phyloP scores from a whole-genome alignment of 2,888 invertebrate genomes.

The Adelphocoris suturalis region DNA sequence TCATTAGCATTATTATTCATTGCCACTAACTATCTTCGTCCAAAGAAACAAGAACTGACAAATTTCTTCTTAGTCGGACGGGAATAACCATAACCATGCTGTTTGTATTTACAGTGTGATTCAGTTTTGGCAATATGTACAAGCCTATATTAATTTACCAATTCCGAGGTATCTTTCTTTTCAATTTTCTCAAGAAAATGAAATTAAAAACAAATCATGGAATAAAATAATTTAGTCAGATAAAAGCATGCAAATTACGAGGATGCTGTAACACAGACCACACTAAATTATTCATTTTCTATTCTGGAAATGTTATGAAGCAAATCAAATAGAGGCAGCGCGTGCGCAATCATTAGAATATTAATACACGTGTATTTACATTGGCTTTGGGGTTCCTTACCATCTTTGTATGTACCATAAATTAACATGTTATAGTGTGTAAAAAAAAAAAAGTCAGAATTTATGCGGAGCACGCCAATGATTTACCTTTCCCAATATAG shows the following conservation, averaged over 20 bases:
- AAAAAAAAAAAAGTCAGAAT: neutral
- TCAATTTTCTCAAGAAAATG: neutral
- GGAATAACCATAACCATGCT: constrained; percentile 59
- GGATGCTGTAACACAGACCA: constrained; percentile 75
- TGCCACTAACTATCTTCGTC: neutral
- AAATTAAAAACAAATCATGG: constrained; percentile 16
- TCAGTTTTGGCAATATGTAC: constrained; percentile 59
- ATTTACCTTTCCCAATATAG: constrained; percentile 75
- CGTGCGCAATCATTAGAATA: constrained; percentile 71
- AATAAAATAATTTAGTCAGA: constrained; percentile 55
- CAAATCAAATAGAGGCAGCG: constrained; percentile 72
- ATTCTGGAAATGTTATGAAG: constrained; percentile 72
- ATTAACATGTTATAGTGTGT: neutral
- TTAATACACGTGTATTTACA: constrained; percentile 72
- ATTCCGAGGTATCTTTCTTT: neutral
- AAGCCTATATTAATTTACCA: constrained; percentile 48
- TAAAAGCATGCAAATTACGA: constrained; percentile 69
- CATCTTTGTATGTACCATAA: constrained; percentile 16
- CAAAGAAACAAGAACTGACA: neutral
- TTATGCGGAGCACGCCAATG: constrained; percentile 70
- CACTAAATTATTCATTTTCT: constrained; percentile 73
- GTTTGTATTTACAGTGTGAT: constrained; percentile 59
- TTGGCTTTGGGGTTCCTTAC: constrained; percentile 51
- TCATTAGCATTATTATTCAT: neutral
- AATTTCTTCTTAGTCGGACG: neutral